These are phyloP conservation scores for Drosophila aff. DNA, from an alignment of 1,140 invertebrate genomes.

Conservation along the genomic window DNA sequence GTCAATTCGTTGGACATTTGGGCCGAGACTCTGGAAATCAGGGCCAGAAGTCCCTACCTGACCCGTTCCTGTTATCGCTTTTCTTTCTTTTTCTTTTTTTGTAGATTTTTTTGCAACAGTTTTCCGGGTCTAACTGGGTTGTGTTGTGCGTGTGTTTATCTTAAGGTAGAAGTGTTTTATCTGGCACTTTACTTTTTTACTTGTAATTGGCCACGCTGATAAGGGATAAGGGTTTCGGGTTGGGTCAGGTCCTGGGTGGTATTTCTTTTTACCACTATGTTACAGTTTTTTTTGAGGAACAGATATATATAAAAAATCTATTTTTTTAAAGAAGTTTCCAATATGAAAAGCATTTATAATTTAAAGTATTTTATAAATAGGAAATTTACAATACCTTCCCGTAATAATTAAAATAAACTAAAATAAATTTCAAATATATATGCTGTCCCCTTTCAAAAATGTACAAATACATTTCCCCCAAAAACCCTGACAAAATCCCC, in stretches of 20 bases:
- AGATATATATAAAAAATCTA: background rate
- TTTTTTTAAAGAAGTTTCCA: background rate
- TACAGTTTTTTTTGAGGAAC: background rate
- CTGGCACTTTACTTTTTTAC: slow-evolving; percentile 70
- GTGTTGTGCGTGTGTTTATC: slow-evolving; percentile 25
- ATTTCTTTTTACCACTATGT: slow-evolving; percentile 9
- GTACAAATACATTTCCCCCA: too few species aligned
- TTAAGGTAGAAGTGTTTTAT: slow-evolving; percentile 71
- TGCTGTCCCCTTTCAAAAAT: too few species aligned
- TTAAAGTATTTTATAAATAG: background rate
- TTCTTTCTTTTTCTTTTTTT: slow-evolving; percentile 1
- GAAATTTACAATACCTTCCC: background rate
- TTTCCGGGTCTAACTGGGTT: slow-evolving; percentile 42
- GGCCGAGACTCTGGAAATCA: slow-evolving; percentile 2
- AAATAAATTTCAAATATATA: background rate
- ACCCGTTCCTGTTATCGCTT: slow-evolving; percentile 27
- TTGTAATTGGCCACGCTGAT: slow-evolving; percentile 74
- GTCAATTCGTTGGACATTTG: slow-evolving; percentile 66
- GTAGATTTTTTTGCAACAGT: slow-evolving; percentile 44
- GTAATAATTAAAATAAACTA: background rate
- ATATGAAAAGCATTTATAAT: background rate
- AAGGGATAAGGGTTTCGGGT: slow-evolving; percentile 28
- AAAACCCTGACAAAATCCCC: slow-evolving; percentile 5
- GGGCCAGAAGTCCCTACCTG: slow-evolving; percentile 27
- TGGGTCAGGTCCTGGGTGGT: slow-evolving; percentile 33